Evolutionary conservation across 1,140 invertebrate species (phyloP), one percentile per base, ranked within the genome.

Genomic region (Glossosoma conforme): DNA sequence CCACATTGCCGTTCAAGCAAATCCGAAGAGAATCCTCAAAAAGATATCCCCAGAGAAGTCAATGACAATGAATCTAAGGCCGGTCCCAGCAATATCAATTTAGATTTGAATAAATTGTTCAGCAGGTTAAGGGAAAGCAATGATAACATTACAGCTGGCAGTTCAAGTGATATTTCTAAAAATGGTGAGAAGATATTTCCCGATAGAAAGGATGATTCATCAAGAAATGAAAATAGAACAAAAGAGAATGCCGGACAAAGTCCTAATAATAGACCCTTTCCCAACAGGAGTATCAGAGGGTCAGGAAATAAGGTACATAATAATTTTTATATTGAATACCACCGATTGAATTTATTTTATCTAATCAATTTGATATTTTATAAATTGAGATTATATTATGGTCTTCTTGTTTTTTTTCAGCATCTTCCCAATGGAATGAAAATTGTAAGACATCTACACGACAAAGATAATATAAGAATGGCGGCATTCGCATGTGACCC

Each of bases 401-500:
- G 15, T 47, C 35, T 13, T 32, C 13, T 33, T 10, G 14, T 49
- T 45, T 46, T 52, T 54, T 72, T 69, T 46, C 64, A 74, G 72
- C 68, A 30, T 24, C 13, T 51, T n/a, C 47, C 70, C 61, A 72
- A 68, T 61, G 69, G 68, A 22, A 64, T 68, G 59, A 74, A 70
- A 59, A 71, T 74, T 56, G 66, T 72, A 17, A 61, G 68, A 49
- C 69, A 72, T 49, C 50, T 78, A 21, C 73, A 72, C 58, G 73
- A 74, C 62, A 75, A 78, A 43, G 76, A 76, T 61, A 72, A 69
- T 58, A 68, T 77, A 44, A 70, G 75, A 35, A 79, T 81, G 78
- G 76, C 77, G 30, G 79, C 79, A 44, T 81, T 81, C 68, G 70
- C 77, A 21, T 70, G 68, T 56, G 78, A 80, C 51, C 62, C 74